Conservation (phyloP, 2,888 invertebrate genomes). For the Machimus atricapillus region DNA sequence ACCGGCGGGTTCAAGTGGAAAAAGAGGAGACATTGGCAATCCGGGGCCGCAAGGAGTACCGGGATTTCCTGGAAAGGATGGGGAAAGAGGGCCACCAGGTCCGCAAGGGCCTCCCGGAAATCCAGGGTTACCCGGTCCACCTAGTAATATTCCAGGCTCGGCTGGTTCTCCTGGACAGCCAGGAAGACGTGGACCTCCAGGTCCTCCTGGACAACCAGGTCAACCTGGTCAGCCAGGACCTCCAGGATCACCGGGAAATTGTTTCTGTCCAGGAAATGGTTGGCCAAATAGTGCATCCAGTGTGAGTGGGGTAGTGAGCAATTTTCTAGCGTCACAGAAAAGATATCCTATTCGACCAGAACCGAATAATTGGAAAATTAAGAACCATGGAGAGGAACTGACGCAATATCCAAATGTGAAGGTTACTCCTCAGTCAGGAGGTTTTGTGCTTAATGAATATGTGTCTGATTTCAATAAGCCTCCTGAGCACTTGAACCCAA, state of each 20-base stretch:
- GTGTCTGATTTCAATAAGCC: background rate
- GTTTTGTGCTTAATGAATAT: background rate
- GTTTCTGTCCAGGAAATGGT: background rate
- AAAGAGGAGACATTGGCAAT: background rate
- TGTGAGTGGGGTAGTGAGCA: background rate
- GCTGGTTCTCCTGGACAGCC: background rate
- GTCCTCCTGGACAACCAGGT: constrained; percentile 10
- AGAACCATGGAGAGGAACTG: background rate
- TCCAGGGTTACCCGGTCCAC: background rate
- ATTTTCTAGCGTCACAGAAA: background rate
- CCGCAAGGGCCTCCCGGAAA: background rate
- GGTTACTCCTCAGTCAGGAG: background rate
- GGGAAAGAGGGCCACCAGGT: background rate
- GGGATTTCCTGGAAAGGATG: background rate
- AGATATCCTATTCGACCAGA: background rate
- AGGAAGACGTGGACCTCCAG: background rate
- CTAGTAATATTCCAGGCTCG: background rate
- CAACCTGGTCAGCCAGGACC: background rate
- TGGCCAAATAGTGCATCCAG: background rate
- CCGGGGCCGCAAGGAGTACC: background rate
- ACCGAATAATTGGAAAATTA: background rate
- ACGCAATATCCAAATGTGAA: background rate
- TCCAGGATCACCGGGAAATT: background rate
- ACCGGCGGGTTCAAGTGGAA: background rate
- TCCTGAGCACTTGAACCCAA: background rate